Conservation (phyloP, 1,140 invertebrate species). For the Lordiphosa mommai region DNA sequence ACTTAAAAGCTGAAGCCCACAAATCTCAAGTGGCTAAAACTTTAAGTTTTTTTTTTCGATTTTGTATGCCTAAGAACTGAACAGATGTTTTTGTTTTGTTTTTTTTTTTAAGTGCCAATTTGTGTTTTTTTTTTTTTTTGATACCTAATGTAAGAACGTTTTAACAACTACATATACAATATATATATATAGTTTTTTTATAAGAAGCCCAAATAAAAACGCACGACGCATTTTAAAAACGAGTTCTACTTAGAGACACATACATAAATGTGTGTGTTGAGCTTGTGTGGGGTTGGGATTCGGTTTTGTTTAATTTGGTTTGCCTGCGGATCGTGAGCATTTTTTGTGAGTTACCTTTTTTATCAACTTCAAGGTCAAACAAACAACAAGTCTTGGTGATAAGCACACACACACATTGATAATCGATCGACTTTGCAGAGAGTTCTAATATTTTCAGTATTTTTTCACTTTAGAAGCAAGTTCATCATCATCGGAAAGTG, state of each 20-base stretch:
- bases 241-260: slow-evolving; percentile 43
- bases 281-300: slow-evolving; percentile 26
- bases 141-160: slow-evolving; percentile 30
- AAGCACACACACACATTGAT: not conserved
- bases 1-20: not conserved
- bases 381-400: not conserved
- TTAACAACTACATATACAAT: slow-evolving; percentile 8
- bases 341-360: slow-evolving; percentile 17
- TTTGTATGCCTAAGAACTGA: slow-evolving; percentile 19
- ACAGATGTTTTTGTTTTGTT: slow-evolving; percentile 25
- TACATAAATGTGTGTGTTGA: slow-evolving; percentile 3
- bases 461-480: too few species aligned
- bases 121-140: slow-evolving; percentile 7
- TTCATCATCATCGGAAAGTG: too few species aligned
- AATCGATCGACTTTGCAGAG: too few species aligned
- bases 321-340: slow-evolving; percentile 11
- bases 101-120: slow-evolving; percentile 5
- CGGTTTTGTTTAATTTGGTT: slow-evolving; percentile 1
- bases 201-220: slow-evolving; percentile 47
- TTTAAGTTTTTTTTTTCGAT: slow-evolving; percentile 2
- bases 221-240: slow-evolving; percentile 66
- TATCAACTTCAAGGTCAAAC: slow-evolving; percentile 11
- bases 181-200: slow-evolving; percentile 18
- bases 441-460: too few species aligned
- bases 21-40: slow-evolving; percentile 10